Conservation (phyloP, 1,140 invertebrate genomes). For the Mylabris phalerata region DNA sequence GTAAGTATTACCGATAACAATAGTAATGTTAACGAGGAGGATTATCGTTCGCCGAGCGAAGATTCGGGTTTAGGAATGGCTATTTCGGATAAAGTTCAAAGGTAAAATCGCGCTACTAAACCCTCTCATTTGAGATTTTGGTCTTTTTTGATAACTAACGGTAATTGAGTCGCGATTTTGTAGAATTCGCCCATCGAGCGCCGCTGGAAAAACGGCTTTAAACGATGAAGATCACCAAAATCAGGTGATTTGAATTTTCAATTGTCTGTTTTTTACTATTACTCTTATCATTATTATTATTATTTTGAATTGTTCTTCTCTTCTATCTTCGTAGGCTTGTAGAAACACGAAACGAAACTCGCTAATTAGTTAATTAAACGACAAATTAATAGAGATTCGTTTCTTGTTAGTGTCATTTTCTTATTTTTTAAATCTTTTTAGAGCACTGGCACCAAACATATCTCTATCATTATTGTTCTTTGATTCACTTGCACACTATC, state of each 20-base stretch:
- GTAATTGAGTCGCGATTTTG: slow-evolving; percentile 17
- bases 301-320: slow-evolving; percentile 3
- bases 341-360: slow-evolving; percentile 2
- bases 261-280: slow-evolving; percentile 16
- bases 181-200: slow-evolving; percentile 35
- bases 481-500: slow-evolving; percentile 30
- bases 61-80: slow-evolving; percentile 75
- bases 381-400: not conserved
- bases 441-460: slow-evolving; percentile 41
- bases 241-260: slow-evolving; percentile 34
- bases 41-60: slow-evolving; percentile 71
- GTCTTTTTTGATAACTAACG: too few species aligned
- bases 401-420: slow-evolving; percentile 7
- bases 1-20: slow-evolving; percentile 29
- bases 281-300: not conserved
- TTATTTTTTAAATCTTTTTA: slow-evolving; percentile 33
- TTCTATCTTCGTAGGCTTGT: slow-evolving; percentile 23
- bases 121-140: not conserved
- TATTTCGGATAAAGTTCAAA: slow-evolving; percentile 57
- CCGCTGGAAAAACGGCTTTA: slow-evolving; percentile 33
- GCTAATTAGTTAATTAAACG: slow-evolving; percentile 19
- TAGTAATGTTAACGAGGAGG: slow-evolving; percentile 43
- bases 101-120: slow-evolving; percentile 31
- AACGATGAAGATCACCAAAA: slow-evolving; percentile 35
- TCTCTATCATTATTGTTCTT: slow-evolving; percentile 36